Evolutionary conservation across 2,113 vertebrate genomes (phyloP), one percentile per base, ranked within the genome.

Genomic region (Anser cygnoides): DNA sequence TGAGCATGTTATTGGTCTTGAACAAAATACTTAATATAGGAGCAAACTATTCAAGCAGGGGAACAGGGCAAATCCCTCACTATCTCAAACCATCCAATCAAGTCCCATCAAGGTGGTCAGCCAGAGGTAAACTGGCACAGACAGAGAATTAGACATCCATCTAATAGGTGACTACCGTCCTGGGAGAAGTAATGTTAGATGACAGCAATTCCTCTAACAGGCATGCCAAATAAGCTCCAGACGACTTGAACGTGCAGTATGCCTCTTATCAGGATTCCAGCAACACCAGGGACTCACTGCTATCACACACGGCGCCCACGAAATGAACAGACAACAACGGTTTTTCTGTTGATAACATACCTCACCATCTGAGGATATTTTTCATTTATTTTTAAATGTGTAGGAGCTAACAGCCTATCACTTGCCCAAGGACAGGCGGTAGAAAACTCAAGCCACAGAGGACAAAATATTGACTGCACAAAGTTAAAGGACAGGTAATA

Each of bases 81-180:
- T 17, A 16, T 28, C 25, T 67, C 33, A 61, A 78, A 41, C 22
- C 44, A 65, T 6, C 44, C 55, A 37, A 80, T 26, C 37, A 31
- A 57, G 13, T 50, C 35, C 21, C 31, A 61, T 72, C 46, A 80
- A 44, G 31, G 18, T 11, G 7, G 31, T 43, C 43, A 39, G 2
- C 15, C 0, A 0, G 19, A 71, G 17, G 21, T 62, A 81, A 71
- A 73, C 37, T 1, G 0, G 61, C 11, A 52, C 1, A 84, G 50
- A 15, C 5, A 72, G 49, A 67, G 29, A 49, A 49, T 49, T 3
- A 49, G 46, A 49, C 10, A 46, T 25, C 77, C 35, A 72, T 13
- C 46, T 41, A 72, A 37, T 37, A 46, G 6, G 13, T 4, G 20
- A 68, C 12, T 3, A 4, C 52, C 37, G 20, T 22, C 35, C 41